Evolutionary conservation across 2,888 invertebrate species (phyloP).

Genomic region (Tachina lurida): DNA sequence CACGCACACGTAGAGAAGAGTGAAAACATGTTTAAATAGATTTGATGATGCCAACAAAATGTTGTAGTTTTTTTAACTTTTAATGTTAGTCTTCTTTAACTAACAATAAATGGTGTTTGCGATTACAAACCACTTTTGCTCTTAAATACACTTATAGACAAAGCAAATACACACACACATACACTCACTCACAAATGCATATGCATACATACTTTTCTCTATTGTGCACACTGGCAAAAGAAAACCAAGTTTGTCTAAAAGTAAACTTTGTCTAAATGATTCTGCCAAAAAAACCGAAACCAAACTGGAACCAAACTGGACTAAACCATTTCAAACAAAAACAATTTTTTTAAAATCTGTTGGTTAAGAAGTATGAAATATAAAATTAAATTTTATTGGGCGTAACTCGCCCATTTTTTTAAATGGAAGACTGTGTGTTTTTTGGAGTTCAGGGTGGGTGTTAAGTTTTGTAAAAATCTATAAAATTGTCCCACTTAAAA

Average conservation of each 20-base stretch:
- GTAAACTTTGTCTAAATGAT: background rate
- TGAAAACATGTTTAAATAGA: conserved; percentile 51
- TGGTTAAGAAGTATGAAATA: too few species aligned
- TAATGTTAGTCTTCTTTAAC: conserved; percentile 52
- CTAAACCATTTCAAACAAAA: too few species aligned
- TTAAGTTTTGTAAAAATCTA: too few species aligned
- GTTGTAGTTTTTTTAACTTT: conserved; percentile 34
- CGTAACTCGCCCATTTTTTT: too few species aligned
- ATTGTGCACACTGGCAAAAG: conserved; percentile 12
- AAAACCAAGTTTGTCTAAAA: background rate
- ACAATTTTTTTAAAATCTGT: too few species aligned
- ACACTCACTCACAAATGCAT: background rate
- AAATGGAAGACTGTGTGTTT: too few species aligned
- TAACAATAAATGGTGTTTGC: conserved; percentile 68
- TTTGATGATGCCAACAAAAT: conserved; percentile 71
- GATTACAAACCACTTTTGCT: conserved; percentile 70
- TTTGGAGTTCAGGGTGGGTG: too few species aligned
- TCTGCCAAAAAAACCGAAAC: background rate
- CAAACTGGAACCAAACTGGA: too few species aligned
- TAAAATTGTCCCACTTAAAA: too few species aligned
- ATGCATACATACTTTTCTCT: background rate
- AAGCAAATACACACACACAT: conserved; percentile 8
- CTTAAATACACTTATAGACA: conserved; percentile 52
- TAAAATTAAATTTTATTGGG: too few species aligned
- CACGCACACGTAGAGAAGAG: conserved; percentile 4